Base-by-base conservation (phyloP, 2,113 vertebrate genomes). In the Anthoscopus minutus region DNA sequence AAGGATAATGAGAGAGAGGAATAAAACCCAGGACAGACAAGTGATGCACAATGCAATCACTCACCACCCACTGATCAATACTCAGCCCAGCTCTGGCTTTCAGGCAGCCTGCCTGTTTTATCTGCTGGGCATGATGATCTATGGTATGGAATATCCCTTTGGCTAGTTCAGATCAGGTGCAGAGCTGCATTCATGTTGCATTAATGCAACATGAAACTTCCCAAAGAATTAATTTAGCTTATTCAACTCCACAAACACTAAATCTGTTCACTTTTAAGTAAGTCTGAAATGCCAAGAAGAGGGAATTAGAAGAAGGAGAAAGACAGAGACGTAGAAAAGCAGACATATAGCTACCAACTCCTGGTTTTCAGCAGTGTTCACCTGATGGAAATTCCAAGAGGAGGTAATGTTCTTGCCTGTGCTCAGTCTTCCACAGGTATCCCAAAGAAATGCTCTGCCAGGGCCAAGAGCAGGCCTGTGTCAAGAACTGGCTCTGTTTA, bases 341-440 rank as follows among this genome's bases (percentile, higher is more conserved):
- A 9, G 5, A 62, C 22, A 38, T 9, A 10, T 2, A 54, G 11
- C 40, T 54, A 54, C 13, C 27, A 27, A 4, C 2, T 53, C 27
- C 27, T 44, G 27, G 3, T 31, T 62, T 71, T 47, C 56, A 71
- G 25, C 25, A 21, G 21, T 17, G 47, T 31, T 37, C 56, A 53
- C 2, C 13, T 27, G 17, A 22, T 3, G 27, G 47, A 53, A 31
- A 45, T 31, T 37, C 25, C 47, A 53, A 20, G 8, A 51, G 33
- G 10, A 51, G 8, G 20, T 8, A 35, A 4, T 1, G 20, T 8
- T 0, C 4, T 33, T 28, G 23, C 8, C 11, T 13, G 3, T 53
- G 11, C 9, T 53, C 19, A n/a, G 19, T 6, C 24, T 1, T n/a
- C 31, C 38, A 19, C 20, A 54, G 28, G 40, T 72, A 88, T 61